Percentiles rank a stretch among this genome's conserved stretches.
Conservation (phyloP, 2,888 invertebrate genomes). For the Mellilla xanthometata region DNA sequence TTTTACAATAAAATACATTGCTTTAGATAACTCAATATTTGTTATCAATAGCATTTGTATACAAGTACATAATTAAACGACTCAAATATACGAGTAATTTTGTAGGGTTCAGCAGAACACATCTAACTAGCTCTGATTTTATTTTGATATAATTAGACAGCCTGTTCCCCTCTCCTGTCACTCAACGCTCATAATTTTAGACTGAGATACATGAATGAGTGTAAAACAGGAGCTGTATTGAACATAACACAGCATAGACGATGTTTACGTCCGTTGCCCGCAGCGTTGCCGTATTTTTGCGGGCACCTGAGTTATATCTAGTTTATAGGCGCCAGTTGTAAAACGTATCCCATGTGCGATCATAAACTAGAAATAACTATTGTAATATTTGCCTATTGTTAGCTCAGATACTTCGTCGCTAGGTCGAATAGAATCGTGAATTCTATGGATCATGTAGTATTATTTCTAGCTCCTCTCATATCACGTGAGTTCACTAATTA, state of each 20-base stretch:
- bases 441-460: too few species aligned
- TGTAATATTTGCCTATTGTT: conserved; percentile 46
- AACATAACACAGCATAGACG: not conserved
- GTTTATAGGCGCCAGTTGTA: conserved; percentile 54
- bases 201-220: not conserved
- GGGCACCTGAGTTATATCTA: conserved; percentile 50
- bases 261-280: not conserved
- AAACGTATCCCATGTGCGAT: conserved; percentile 47
- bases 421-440: not conserved
- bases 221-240: not conserved
- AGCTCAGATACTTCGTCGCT: conserved; percentile 21
- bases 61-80: too few species aligned
- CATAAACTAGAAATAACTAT: conserved; percentile 50
- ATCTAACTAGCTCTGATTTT: too few species aligned
- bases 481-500: too few species aligned
- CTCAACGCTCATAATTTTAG: not conserved
- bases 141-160: not conserved
- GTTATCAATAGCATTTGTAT: too few species aligned
- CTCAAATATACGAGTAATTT: too few species aligned
- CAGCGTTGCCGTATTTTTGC: conserved; percentile 49
- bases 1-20: too few species aligned
- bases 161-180: not conserved
- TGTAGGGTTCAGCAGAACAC: too few species aligned
- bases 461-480: too few species aligned
- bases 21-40: too few species aligned